Percentiles rank a stretch among this genome's conserved stretches.
Conservation (phyloP, 2,888 invertebrate genomes). For the Tetramorium bicarinatum region DNA sequence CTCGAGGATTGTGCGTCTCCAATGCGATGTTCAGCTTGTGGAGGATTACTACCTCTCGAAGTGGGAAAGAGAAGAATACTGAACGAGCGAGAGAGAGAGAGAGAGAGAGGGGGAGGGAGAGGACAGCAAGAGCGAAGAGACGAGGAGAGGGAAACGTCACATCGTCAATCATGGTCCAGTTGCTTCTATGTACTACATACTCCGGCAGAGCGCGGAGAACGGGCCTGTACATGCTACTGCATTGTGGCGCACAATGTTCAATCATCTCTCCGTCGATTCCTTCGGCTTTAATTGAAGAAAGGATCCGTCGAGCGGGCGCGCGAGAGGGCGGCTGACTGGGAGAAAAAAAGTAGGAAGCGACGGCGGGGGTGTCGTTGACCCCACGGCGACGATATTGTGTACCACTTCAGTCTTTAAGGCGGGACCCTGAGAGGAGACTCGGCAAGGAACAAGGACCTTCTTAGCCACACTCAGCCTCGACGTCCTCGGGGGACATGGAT, state of each 20-base stretch:
- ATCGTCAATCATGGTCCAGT: conserved; percentile 85
- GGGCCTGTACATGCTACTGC: conserved; percentile 78
- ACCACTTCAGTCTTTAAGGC: conserved; percentile 85
- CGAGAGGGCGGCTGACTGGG: conserved; percentile 30
- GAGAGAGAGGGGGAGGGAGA: conserved; percentile 31
- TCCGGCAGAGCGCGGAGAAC: conserved; percentile 70
- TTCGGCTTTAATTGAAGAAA: conserved; percentile 82
- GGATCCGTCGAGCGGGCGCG: conserved; percentile 64
- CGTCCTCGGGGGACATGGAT: conserved; percentile 83
- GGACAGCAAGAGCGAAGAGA: conserved; percentile 33
- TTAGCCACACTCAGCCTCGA: conserved; percentile 84
- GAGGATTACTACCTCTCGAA: conserved; percentile 81
- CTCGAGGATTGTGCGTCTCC: conserved; percentile 79
- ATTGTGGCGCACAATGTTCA: conserved; percentile 80
- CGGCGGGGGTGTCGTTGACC: conserved; percentile 84
- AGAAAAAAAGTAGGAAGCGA: conserved; percentile 67
- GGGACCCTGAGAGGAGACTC: conserved; percentile 78
- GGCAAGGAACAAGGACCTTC: conserved; percentile 84
- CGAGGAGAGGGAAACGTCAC: conserved; percentile 73
- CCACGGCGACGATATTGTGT: conserved; percentile 83
- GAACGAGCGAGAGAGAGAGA: conserved; percentile 33
- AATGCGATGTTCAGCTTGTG: conserved; percentile 80
- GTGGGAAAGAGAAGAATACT: conserved; percentile 61
- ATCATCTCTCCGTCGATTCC: conserved; percentile 78
- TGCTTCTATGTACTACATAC: conserved; percentile 81